Base-by-base conservation (phyloP, 2,113 vertebrate species). In the Smithornis capensis region DNA sequence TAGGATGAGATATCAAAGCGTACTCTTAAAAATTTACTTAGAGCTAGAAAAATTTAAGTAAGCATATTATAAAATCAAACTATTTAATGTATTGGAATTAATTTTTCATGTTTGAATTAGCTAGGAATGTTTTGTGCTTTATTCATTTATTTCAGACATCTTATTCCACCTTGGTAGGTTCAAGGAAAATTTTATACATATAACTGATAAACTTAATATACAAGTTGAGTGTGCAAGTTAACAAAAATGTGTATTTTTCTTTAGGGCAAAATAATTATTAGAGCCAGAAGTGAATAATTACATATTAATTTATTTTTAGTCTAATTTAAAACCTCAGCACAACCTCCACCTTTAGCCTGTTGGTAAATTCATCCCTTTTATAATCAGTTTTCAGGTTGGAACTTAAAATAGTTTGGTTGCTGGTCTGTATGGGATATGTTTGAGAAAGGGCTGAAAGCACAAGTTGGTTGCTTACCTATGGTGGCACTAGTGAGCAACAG, bases 401-500 rank as follows among this genome's bases (percentile, higher is more conserved):
- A 86, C 6, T 77, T 67, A 29, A 78, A 42, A 84, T 35, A 55
- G 28, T 38, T 80, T 76, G 89, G 25, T 45, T 90, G 25, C 56
- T 78, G 6, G 56, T 90, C 47, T 70, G 38, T n/a, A 42, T 18
- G 49, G 47, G 56, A 16, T 49, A 19, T 11, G 52, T 53, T 24
- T 87, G 78, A 83, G 70, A 60, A 81, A 31, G 33, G 31, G 28
- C 83, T 78, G 60, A 90, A 92, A 68, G 57, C 62, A 50, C 19
- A 27, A 60, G 52, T 31, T 71, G 38, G 19, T 45, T 67, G 83
- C 47, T 95, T 92, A 90, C 92, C 90, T 87, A 55, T 74, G 95
- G 93, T 67, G 93, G 95, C 94, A 93, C 93, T 94, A 95, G 95
- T 0, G 95, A 96, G 94, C 88, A 96, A 70, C 29, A 52, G 49